These are phyloP conservation scores for Neodon shergylaensis DNA, from an alignment of 2,113 vertebrate species.

Conservation along the genomic window DNA sequence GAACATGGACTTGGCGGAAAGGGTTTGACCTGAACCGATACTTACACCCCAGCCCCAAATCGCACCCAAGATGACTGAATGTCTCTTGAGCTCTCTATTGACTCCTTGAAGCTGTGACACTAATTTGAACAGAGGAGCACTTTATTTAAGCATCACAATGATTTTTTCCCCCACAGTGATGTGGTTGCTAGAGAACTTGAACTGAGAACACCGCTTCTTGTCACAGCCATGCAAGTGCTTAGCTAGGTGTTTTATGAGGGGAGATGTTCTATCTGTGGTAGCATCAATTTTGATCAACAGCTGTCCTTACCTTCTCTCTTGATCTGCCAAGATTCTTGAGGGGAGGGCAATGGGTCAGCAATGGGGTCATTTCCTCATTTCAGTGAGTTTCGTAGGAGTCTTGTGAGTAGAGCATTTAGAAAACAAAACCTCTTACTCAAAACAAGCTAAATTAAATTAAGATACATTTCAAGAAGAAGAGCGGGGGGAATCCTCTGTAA, in stretches of 20 bases:
- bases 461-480: neutral
- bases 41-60: neutral
- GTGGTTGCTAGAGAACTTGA: neutral
- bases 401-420: neutral
- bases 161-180: neutral
- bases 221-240: neutral
- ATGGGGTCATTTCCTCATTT: neutral
- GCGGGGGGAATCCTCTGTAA: neutral
- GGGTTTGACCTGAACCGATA: neutral
- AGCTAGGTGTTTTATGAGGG: neutral
- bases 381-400: neutral
- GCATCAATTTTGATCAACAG: neutral
- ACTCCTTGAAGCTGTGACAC: neutral
- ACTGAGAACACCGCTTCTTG: neutral
- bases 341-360: neutral
- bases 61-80: neutral
- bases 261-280: neutral
- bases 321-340: conserved; percentile 11
- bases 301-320: neutral
- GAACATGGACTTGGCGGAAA: neutral
- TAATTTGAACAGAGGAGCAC: neutral
- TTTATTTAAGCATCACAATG: neutral
- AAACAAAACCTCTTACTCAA: neutral
- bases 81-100: neutral
- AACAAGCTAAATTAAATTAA: neutral